Percentiles rank a stretch among this genome's conserved stretches.
phyloP scores from a whole-genome alignment of 1,140 invertebrate genomes.

The Caenorhabditis elegans region WBcel235 BX284602.5:7627501-7628000 shows the following conservation, averaged over 20 bases:
- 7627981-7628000: no score
- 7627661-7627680: conserved; percentile 33
- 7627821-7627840: neutral
- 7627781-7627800: neutral
- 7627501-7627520: conserved; percentile 8
- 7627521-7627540: neutral
- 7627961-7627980: neutral
- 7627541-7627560: neutral
- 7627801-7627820: neutral
- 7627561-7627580: conserved; percentile 7
- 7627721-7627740: neutral
- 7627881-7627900: conserved; percentile 4
- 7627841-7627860: neutral
- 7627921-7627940: neutral
- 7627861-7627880: neutral
- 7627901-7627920: conserved; percentile 7
- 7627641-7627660: neutral
- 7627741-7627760: neutral
- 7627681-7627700: conserved; percentile 24
- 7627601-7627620: neutral
- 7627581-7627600: neutral
- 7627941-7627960: neutral
- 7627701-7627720: conserved; percentile 15
- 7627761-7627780: no score
- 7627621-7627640: neutral